Conservation (phyloP, 1,140 invertebrate species). For the Nomia melanderi region DNA sequence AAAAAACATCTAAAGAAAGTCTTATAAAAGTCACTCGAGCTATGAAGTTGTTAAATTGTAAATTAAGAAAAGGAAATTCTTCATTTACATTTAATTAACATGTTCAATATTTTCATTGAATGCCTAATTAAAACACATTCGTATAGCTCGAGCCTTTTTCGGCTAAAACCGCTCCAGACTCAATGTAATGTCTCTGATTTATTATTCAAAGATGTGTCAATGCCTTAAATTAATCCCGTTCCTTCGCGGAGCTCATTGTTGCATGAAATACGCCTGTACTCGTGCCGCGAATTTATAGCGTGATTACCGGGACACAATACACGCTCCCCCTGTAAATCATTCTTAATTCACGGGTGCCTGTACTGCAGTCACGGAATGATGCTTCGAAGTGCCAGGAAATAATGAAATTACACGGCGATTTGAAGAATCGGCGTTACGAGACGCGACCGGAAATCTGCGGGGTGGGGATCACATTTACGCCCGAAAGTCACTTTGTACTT, state of each 20-base stretch:
- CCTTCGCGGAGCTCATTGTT: constrained; percentile 17
- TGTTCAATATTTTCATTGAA: too few species aligned
- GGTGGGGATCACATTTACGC: background rate
- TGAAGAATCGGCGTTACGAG: background rate
- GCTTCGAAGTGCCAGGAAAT: background rate
- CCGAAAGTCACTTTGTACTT: background rate
- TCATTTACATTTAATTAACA: too few species aligned
- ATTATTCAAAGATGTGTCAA: constrained; percentile 38
- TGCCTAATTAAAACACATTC: too few species aligned
- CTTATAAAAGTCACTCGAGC: too few species aligned
- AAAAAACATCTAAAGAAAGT: too few species aligned
- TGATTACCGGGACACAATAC: constrained; percentile 28
- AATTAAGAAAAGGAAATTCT: too few species aligned
- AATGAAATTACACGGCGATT: constrained; percentile 25
- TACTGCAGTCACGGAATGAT: background rate
- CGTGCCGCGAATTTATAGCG: constrained; percentile 32
- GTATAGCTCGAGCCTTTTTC: too few species aligned
- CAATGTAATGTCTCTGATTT: background rate
- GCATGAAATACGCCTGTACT: constrained; percentile 16
- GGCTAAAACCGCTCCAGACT: background rate
- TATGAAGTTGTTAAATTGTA: too few species aligned
- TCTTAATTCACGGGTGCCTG: constrained; percentile 10
- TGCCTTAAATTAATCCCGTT: constrained; percentile 34
- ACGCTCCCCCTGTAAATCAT: constrained; percentile 25
- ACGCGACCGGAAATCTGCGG: background rate